Percentiles rank a stretch among this genome's conserved stretches.
phyloP scores from a whole-genome alignment of 92 coral and sea anemone genomes.

The Umimayanthus kanabou region DNA sequence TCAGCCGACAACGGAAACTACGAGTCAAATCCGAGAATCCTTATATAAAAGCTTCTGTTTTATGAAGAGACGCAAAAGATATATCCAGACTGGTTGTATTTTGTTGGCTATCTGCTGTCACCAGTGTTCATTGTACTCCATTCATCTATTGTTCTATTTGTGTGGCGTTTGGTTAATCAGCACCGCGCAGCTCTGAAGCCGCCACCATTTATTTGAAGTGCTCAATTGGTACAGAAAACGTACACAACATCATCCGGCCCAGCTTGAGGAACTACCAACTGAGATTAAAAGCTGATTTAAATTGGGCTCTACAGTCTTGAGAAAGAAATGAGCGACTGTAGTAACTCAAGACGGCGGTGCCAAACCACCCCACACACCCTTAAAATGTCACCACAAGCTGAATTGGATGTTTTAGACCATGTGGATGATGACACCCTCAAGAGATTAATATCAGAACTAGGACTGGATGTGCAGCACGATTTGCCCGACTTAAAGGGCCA shows the following conservation, averaged over 20 bases:
- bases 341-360: conserved; percentile 38
- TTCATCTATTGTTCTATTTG: conserved; percentile 30
- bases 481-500: conserved; percentile 67
- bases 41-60: not conserved
- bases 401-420: conserved; percentile 45
- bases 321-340: conserved; percentile 20
- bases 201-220: not conserved
- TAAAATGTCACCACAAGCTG: conserved; percentile 15
- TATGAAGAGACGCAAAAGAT: not conserved
- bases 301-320: not conserved
- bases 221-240: not conserved
- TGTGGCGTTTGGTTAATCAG: not conserved
- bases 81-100: conserved; percentile 36
- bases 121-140: conserved; percentile 25
- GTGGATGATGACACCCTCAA: conserved; percentile 61
- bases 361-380: conserved; percentile 34
- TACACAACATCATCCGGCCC: not conserved
- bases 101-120: conserved; percentile 41
- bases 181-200: not conserved
- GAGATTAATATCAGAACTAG: conserved; percentile 56
- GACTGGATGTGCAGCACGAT: conserved; percentile 64
- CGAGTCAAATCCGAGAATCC: not conserved
- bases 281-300: not conserved
- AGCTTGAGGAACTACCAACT: not conserved
- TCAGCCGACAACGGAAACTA: conserved; percentile 12